Evolutionary conservation across 2,797 vertebrate genomes (phyloP), one percentile per base, ranked within the genome.

Genomic region (Semaprochilodus insignis): DNA sequence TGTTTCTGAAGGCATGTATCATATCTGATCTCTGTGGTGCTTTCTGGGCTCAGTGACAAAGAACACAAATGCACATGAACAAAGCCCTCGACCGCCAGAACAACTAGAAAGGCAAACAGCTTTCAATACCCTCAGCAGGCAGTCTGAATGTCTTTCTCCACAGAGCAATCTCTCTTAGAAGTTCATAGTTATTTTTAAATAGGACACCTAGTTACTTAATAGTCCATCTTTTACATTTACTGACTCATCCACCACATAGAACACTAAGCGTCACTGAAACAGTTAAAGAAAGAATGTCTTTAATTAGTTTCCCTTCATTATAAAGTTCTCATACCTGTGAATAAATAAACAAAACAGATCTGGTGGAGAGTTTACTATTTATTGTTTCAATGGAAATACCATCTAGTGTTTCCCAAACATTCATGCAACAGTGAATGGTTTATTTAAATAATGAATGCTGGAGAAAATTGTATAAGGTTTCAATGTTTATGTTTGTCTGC

Each of bases 11-110:
- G 66, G 55, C 81, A 74, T 81, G 48, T 67, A 74, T 87, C 81
- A 83, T 81, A 85, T 87, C 84, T 87, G 75, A 85, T 87, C 80
- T 85, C 81, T 77, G 72, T 73, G 77, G 67, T 78, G 65, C 81
- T 80, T 70, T 82, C 71, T 52, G 57, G 78, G 71, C 65, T 76
- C 23, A 62, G 52, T 80, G 83, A 81, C 82, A 89, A 79, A 82
- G 52, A 86, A 77, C 57, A 82, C 76, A 86, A 86, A 83, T 76
- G 74, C 80, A 74, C 57, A 70, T 57, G 60, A 77, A 69, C 71
- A 66, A 79, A 78, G 60, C 13, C 19, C 77, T 65, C 65, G 65
- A 55, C 54, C 63, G 73, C 48, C 17, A 78, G 70, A 83, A 71
- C 73, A 77, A 59, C 81, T 71, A 67, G 59, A 78, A 81, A 81